Evolutionary conservation across 2,888 invertebrate genomes (phyloP), one percentile per base, ranked within the genome.

Genomic region (Drosophila subsilvestris): DNA sequence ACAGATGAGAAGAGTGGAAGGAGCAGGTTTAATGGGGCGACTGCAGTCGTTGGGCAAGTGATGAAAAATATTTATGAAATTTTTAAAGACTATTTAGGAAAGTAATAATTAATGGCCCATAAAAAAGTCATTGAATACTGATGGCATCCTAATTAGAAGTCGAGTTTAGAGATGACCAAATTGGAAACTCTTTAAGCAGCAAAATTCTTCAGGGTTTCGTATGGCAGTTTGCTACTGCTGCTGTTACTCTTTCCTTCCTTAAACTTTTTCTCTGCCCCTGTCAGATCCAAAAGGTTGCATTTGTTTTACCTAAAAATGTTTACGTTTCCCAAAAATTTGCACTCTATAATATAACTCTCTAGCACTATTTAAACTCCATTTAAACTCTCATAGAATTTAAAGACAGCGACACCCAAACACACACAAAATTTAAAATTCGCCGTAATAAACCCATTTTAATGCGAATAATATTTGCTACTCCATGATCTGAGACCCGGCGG

Each of bases 361-460:
- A 14, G 14, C 37, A 6, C n/a, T n/a, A 37, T 37, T 37, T 37
- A 37, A 37, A 37, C 37, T 6, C 37, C 7, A 7, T 7, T 37
- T 37, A 14, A 37, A 37, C 37, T n/a, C 2, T n/a, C 2, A n/a
- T 14, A 6, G 37, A n/a, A 17, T 27, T 14, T 27, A 20, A 20
- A 20, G 20, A 53, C 18, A 14, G 5, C 32, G 51, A 22, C 20
- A n/a, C 12, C 14, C 20, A 51, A 20, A 37, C 18, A 51, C 20
- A 37, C 37, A 10, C 22, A 32, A 53, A n/a, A 53, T 53, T n/a
- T 9, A n/a, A 25, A 42, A 37, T n/a, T n/a, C n/a, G 7, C 14
- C 14, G n/a, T 74, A 74, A 68, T 68, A 74, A 74, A 65, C 63
- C 74, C 50, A 61, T 68, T 62, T n/a, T 3, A 53, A 57, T 63